Base-by-base conservation (phyloP, 1,140 invertebrate species). In the Coboldia fuscipes region DNA sequence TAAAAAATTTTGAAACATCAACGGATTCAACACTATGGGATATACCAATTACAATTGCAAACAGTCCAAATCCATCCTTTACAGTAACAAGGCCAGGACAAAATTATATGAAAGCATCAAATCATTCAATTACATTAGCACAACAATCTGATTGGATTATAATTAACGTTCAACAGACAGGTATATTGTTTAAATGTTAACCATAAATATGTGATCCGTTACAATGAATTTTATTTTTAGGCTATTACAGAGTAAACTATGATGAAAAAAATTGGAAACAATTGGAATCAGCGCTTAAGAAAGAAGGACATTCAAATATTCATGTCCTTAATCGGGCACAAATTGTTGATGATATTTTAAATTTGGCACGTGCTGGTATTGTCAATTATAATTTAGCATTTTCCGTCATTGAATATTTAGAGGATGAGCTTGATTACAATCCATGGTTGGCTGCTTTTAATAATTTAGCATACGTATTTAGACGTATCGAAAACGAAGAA, bases 211-310 rank as follows among this genome's bases (percentile, higher is more conserved):
- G n/a, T n/a, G n/a, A n/a, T n/a, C n/a, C n/a, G n/a, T n/a, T n/a
- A n/a, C n/a, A 8, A 8, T 2, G 33, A 26, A n/a, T 35, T 30
- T 38, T 32, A 14, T 16, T 47, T 50, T 45, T 44, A 63, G 80
- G 78, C 18, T 75, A 73, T 39, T 86, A 83, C 51, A 63, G 82
- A 16, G 78, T 85, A 0, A 76, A 76, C 45, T 88, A 89, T 48
- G 72, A 81, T 37, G 49, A 58, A 2, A 43, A 45, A 7, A 68
- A 65, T 18, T 85, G 79, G 80, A 45, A 66, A 33, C 56, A 58
- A 19, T 61, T 76, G 18, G 62, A 65, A 14, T 19, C 55, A 0
- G 54, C 58, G 10, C 48, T 82, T 4, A 47, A 53, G 1, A 55
- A 60, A 15, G 41, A 46, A 3, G 51, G 67, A 33, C 54, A 61